Evolutionary conservation across 2,113 vertebrate genomes (phyloP).

Genomic region (Nycticorax nycticorax): DNA sequence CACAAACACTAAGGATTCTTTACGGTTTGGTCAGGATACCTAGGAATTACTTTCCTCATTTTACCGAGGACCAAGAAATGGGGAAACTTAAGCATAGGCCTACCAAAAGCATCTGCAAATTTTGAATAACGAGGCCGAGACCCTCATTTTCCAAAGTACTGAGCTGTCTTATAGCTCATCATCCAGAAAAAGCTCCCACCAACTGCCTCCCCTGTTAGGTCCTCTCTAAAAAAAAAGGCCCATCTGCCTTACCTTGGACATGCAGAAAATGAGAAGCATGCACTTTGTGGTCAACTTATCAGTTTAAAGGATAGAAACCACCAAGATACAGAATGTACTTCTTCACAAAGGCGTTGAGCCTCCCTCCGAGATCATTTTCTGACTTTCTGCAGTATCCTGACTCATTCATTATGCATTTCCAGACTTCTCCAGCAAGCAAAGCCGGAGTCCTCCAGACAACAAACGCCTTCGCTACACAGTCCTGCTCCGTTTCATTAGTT

Average conservation of each 20-base stretch:
- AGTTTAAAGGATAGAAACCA: neutral
- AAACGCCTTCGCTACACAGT: neutral
- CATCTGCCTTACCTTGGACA: neutral
- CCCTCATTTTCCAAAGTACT: neutral
- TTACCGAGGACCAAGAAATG: neutral
- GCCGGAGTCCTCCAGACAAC: neutral
- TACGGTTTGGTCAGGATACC: neutral
- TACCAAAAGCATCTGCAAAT: neutral
- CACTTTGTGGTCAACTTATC: neutral
- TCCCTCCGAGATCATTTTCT: neutral
- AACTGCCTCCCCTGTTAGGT: neutral
- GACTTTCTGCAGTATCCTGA: neutral
- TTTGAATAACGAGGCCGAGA: neutral
- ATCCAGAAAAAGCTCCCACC: neutral
- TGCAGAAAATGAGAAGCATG: neutral
- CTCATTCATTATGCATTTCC: slow-evolving; percentile 33
- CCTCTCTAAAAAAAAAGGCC: neutral
- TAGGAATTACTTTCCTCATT: neutral
- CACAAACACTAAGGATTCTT: neutral
- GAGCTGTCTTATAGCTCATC: neutral
- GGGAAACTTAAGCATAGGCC: neutral
- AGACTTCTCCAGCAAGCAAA: slow-evolving; percentile 1
- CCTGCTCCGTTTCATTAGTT: neutral
- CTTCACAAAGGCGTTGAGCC: neutral
- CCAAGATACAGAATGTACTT: neutral